These are phyloP conservation scores for Megathymus violae DNA, from an alignment of 1,140 invertebrate species.

Conservation along the genomic window DNA sequence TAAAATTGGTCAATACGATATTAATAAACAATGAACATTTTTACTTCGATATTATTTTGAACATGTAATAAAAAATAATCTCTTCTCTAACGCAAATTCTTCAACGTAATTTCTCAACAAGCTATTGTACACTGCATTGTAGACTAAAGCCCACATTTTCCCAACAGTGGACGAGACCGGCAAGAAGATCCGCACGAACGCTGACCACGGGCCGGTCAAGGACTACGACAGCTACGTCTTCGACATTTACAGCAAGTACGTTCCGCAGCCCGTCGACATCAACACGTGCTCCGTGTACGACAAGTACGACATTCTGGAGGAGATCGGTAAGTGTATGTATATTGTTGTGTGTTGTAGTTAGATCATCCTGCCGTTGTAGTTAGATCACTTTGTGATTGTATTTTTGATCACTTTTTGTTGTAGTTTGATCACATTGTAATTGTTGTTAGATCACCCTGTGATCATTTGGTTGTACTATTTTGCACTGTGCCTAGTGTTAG, in stretches of 20 bases:
- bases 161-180: constrained; percentile 93
- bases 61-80: too few species aligned
- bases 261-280: constrained; percentile 98
- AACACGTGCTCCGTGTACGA: constrained; percentile 98
- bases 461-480: too few species aligned
- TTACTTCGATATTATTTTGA: too few species aligned
- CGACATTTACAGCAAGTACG: constrained; percentile 98
- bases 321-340: constrained; percentile 89
- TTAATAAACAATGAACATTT: too few species aligned
- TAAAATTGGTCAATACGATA: too few species aligned
- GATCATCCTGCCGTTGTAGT: not conserved
- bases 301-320: constrained; percentile 99
- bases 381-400: not conserved
- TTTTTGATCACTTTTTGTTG: too few species aligned
- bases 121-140: too few species aligned
- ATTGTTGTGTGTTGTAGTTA: constrained; percentile 20
- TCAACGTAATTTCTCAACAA: too few species aligned
- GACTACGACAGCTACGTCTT: constrained; percentile 99
- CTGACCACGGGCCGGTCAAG: constrained; percentile 92
- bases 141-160: not conserved
- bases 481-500: too few species aligned
- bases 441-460: too few species aligned
- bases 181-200: constrained; percentile 95
- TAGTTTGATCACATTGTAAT: too few species aligned
- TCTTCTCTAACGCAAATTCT: too few species aligned